Base-by-base conservation (phyloP, 2,888 invertebrate species). In the Ganaspis brasiliensis region DNA sequence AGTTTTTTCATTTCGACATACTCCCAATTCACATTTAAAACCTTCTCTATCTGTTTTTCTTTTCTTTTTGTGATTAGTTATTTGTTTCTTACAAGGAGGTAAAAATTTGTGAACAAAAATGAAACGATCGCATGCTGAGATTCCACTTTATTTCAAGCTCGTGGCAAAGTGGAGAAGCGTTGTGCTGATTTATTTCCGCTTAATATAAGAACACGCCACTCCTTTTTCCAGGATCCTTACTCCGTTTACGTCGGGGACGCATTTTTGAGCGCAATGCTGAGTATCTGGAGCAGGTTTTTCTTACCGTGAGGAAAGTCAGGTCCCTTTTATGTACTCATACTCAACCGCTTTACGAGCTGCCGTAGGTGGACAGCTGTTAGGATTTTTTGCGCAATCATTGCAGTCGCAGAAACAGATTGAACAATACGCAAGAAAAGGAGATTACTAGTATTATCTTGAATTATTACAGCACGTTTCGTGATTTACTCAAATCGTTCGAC, bases 161-260 rank as follows among this genome's bases (percentile, higher is more conserved):
- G 67, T 45, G 45, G 21, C n/a, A n/a, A n/a, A n/a, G n/a, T n/a
- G n/a, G n/a, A n/a, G 82, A 87, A 87, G 85, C 86, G 84, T 86
- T 83, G 82, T 83, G 84, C 83, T 88, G 88, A 88, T 89, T 89
- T 89, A 88, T 89, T 85, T 88, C 82, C 85, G 82, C 79, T 81
- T 61, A 72, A 75, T 57, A n/a, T n/a, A 49, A 73, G 76, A 79
- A 79, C 74, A 45, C 75, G 63, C 72, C 72, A 52, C 76, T 61
- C 72, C 78, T 82, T 81, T 80, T 81, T 74, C 75, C 73, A 72
- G 74, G 52, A 72, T 55, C 35, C 16, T 45, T 37, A 55, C 35
- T 37, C 31, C 73, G 52, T 49, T 61, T 59, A 35, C 45, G 49
- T 45, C 14, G 26, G 37, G 74, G 73, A 72, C 75, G 55, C 80